Evolutionary conservation across 1,140 invertebrate species (phyloP), one percentile per base, ranked within the genome.

Genomic region (Platorchestia sp.): DNA sequence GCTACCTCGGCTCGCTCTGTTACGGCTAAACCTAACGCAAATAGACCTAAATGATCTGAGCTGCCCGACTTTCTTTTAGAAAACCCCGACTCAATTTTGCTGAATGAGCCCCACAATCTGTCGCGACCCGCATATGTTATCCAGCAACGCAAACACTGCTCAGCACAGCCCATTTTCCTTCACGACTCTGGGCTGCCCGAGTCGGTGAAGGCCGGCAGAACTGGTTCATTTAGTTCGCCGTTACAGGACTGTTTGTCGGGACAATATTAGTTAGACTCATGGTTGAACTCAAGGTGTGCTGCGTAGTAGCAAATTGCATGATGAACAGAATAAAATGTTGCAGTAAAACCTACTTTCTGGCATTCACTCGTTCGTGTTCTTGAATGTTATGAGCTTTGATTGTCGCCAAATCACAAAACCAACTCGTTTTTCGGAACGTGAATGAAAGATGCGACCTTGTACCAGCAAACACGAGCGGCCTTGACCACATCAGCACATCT

Each of bases 11-110:
- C 45, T 45, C 91, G 91, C 45, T 93, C 45, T 93, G 91, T 93
- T 45, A 93, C 91, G 3, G 91, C 91, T 47, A 45, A 93, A 93
- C 43, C 91, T 45, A 93, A 93, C 45, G 7, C 91, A 93, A 45
- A 93, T 93, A 93, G 91, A 93, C 36, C 91, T 93, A 45, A 93
- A 93, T 93, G 45, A 93, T 93, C 91, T 93, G 91, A 45, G 91
- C 91, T 93, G 91, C 91, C 91, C 91, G 91, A 93, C 91, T 93
- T 93, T 93, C 91, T 45, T 89, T 93, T 93, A 45, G 45, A 45
- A 93, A 93, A 93, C 45, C 43, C 87, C 19, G 40, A 45, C 43
- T 93, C 45, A 93, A 93, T 45, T 93, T 93, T 93, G 45, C 44
- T n/a, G 91, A 44, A 89, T n/a, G 91, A 93, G 91, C 44, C 3